A percentile compares a stretch with the other conserved stretches of the same genome.
These are phyloP conservation scores for Nanorana parkeri DNA, from an alignment of 2,113 vertebrate genomes.

Conservation along the genomic window DNA sequence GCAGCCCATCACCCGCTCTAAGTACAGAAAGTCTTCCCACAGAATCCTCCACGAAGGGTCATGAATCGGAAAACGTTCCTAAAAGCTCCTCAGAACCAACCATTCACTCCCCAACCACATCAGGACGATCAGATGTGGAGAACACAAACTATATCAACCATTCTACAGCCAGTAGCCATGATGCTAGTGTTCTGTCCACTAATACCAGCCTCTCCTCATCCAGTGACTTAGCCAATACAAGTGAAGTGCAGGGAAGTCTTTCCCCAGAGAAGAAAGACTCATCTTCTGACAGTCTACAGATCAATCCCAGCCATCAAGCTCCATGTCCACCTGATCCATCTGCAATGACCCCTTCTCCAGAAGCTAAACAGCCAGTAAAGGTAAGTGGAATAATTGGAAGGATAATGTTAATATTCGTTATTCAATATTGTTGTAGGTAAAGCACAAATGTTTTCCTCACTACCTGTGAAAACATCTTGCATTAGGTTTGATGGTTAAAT, in stretches of 20 bases:
- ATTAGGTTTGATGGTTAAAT: too few relatives aligned
- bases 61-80: constrained; percentile 60
- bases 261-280: constrained; percentile 51
- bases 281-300: constrained; percentile 57
- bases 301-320: constrained; percentile 57
- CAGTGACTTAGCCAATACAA: constrained; percentile 64
- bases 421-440: too few relatives aligned
- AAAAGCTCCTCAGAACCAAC: constrained; percentile 87
- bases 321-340: constrained; percentile 67
- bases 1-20: constrained; percentile 89
- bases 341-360: constrained; percentile 60
- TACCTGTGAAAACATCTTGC: too few relatives aligned
- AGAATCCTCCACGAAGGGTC: constrained; percentile 73
- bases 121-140: constrained; percentile 53
- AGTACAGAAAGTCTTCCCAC: constrained; percentile 90
- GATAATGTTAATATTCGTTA: too few relatives aligned
- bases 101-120: constrained; percentile 68
- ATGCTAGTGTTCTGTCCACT: constrained; percentile 64
- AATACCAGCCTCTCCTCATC: constrained; percentile 71
- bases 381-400: constrained; percentile 58
- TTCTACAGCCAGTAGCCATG: constrained; percentile 57
- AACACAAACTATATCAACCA: not conserved
- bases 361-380: constrained; percentile 74
- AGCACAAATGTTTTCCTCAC: too few relatives aligned
- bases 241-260: constrained; percentile 21